Evolutionary conservation across 1,140 invertebrate species (phyloP), one percentile per base, ranked within the genome.

Genomic region (Bombus huntii): DNA sequence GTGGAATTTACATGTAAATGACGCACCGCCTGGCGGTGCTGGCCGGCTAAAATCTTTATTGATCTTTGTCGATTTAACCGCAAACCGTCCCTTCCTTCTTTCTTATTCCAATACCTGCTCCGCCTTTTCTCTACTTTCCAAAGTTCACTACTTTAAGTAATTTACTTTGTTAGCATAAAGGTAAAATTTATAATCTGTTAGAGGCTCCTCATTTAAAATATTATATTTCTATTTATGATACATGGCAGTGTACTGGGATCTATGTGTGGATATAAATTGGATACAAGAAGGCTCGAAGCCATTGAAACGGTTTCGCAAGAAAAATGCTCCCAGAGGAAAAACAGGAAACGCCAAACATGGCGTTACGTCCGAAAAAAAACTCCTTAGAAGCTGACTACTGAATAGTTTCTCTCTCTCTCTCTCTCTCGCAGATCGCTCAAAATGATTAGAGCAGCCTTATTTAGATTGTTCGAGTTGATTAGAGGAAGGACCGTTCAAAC

Each of bases 121-220:
- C 66, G 18, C 6, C 3, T 13, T 66, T 31, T 65, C n/a, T 65
- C 10, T 65, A 53, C 6, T 53, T 53, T 22, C 57, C 47, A 53
- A 0, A 53, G 1, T 28, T n/a, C 1, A 25, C 1, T n/a, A 1
- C 2, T 5, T n/a, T 3, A 2, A 3, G 0, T 42, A 42, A 6
- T 13, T 1, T 66, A 15, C 31, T 34, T 34, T 34, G 5, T 18
- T 34, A 9, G 2, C 13, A 8, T 6, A 9, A 34, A 18, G 31
- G 6, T 62, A n/a, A 62, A 62, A 13, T n/a, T 12, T 62, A 5
- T n/a, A 5, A 66, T 2, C n/a, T 66, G 15, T 13, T 8, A 66
- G 5, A 34, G 15, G 2, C 6, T 22, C 1, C 6, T 53, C 18
- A 1, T 53, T 22, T 53, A 53, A 53, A 53, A 53, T 53, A 8